Conservation (phyloP, 2,797 vertebrate genomes). For the Malacoraja senta region DNA sequence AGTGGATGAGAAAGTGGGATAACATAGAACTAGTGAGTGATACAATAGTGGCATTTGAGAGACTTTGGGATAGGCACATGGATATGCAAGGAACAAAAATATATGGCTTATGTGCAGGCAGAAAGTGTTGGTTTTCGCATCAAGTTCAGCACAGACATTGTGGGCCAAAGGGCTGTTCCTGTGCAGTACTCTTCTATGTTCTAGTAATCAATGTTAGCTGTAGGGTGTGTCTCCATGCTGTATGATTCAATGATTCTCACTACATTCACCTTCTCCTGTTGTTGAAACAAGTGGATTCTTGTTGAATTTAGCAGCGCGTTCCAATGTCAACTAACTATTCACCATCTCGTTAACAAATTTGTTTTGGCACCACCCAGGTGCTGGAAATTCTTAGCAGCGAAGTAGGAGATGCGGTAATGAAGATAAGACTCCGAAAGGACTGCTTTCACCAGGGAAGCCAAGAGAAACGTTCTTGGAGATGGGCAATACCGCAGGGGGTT, state of each 20-base stretch:
- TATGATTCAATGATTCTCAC: background rate
- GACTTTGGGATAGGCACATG: no score
- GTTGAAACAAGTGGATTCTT: background rate
- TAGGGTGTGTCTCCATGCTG: background rate
- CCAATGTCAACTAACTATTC: background rate
- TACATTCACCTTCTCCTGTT: background rate
- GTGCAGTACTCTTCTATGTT: no score
- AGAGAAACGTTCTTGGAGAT: background rate
- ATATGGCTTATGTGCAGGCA: no score
- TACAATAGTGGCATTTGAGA: no score
- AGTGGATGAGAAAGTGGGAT: no score
- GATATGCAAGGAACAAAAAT: no score
- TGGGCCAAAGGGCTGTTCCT: no score
- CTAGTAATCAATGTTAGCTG: no score
- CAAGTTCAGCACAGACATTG: no score
- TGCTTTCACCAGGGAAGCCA: background rate
- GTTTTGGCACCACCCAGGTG: no score
- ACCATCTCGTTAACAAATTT: background rate
- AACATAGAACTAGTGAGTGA: no score
- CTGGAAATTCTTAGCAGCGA: background rate
- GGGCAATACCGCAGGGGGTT: background rate
- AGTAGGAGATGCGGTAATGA: background rate
- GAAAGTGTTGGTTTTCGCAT: no score
- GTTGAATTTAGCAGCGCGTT: background rate
- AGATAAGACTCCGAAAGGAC: background rate